Evolutionary conservation across 2,888 invertebrate genomes (phyloP), one percentile per base, ranked within the genome.

Genomic region (Nomada fabriciana): DNA sequence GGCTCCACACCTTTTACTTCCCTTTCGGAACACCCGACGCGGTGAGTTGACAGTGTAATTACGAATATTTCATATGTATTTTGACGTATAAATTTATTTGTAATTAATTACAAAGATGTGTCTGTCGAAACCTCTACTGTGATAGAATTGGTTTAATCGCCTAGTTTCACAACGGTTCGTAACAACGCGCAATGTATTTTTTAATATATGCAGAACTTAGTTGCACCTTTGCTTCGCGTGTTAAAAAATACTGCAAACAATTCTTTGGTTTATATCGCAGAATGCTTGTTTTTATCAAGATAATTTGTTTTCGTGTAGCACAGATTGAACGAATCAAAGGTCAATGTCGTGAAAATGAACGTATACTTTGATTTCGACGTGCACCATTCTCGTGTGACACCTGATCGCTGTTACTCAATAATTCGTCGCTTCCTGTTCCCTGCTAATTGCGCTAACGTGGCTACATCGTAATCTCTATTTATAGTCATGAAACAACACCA

Each of bases 391-490:
- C 25, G 0, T 72, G 77, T 57, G 69, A 76, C 80, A 82, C 76
- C 79, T 79, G 76, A 85, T 82, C 55, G 42, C 50, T 69, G 63
- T 83, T 78, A 78, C 59, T 86, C 61, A 53, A 76, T 73, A 76
- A 29, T 42, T 29, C 72, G 73, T 10, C 72, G 76, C 52, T 77
- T 75, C 76, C 80, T 69, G 67, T 70, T 70, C 63, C 64, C 76
- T 43, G 78, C 72, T 85, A 86, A 90, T 84, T 88, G 59, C 76
- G 82, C 80, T 88, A 86, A 85, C 88, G 23, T 61, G 47, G 10
- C 47, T 61, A 36, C 72, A 75, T 82, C 88, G 91, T 91, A 91
- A 91, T 89, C 72, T 84, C 91, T 92, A 92, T 92, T 92, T 91
- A 91, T 92, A 92, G 90, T 83, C 83, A 78, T 89, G 90, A 90